phyloP scores from a whole-genome alignment of 2,113 vertebrate species.

The Nothobranchius furzeri region DNA sequence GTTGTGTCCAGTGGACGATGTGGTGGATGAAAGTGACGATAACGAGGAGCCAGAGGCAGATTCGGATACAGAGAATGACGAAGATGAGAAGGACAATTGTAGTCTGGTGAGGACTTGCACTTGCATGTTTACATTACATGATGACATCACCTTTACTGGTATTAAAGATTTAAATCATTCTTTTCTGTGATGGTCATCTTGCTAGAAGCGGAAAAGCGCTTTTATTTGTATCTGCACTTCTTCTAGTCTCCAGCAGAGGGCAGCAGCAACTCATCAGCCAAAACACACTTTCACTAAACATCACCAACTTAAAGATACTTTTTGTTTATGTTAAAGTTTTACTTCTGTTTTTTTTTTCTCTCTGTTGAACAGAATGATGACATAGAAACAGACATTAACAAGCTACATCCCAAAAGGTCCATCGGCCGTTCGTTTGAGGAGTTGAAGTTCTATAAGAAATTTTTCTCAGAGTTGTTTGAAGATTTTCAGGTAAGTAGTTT shows the following conservation, averaged over 20 bases:
- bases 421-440: slow-evolving; percentile 86
- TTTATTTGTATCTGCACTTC: background rate
- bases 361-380: slow-evolving; percentile 88
- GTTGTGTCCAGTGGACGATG: slow-evolving; percentile 90
- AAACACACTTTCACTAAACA: background rate
- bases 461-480: slow-evolving; percentile 91
- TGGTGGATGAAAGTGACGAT: slow-evolving; percentile 96
- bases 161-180: background rate
- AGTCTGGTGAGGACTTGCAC: slow-evolving; percentile 53
- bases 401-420: slow-evolving; percentile 86
- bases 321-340: background rate
- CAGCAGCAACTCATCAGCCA: slow-evolving; percentile 19
- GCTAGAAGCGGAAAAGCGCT: background rate
- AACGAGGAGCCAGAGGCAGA: slow-evolving; percentile 91
- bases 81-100: slow-evolving; percentile 85
- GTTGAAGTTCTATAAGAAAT: slow-evolving; percentile 89
- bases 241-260: slow-evolving; percentile 41
- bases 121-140: slow-evolving; percentile 7
- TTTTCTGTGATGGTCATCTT: background rate
- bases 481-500: slow-evolving; percentile 88
- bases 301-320: background rate
- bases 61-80: slow-evolving; percentile 88
- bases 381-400: slow-evolving; percentile 96
- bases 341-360: slow-evolving; percentile 5
- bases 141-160: too few species aligned